Evolutionary conservation across 2,113 vertebrate species (phyloP), one percentile per base, ranked within the genome.

Genomic region (Menura novaehollandiae): DNA sequence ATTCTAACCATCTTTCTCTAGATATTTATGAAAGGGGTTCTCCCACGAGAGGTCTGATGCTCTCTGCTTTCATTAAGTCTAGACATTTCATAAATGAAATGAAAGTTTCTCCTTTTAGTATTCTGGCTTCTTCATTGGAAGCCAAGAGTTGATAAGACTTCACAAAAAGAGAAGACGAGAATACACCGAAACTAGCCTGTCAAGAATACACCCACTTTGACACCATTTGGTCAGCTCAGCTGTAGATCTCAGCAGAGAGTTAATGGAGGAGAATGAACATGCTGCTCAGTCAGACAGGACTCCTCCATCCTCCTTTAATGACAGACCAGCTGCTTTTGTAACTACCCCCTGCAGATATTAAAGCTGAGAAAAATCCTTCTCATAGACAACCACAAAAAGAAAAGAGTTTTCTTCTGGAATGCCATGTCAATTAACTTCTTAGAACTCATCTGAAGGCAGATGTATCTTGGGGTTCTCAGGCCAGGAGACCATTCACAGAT

Each of bases 321-420:
- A 92, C 91, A 92, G 80, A 88, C 43, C 83, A 88, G 84, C 83
- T 93, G 86, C 91, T 95, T 95, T 97, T 95, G 89, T 93, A 96
- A 93, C 91, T 68, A 81, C 84, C 80, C 93, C 94, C 93, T 81
- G 89, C 83, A 89, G 95, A 95, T 92, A 96, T 91, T 93, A 97
- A 93, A 94, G 92, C 95, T 82, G 92, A 96, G 96, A 96, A 94
- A 97, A 96, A 93, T 93, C 79, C 73, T 96, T 92, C 86, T 89
- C 83, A 64, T 27, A 91, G 93, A 49, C 95, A 92, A 87, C 69
- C 91, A 79, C 92, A 92, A 59, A 60, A 89, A 89, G 59, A 88
- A 76, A 59, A 89, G 63, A 72, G 22, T 19, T 76, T 64, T 78
- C 63, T 90, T 93, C 92, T 96, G 91, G 68, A 94, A 95, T 93